A percentile compares a stretch with the other conserved stretches of the same genome.
Evolutionary conservation across 2,113 vertebrate genomes (phyloP).

Genomic region (Nyctibius bracteatus): DNA sequence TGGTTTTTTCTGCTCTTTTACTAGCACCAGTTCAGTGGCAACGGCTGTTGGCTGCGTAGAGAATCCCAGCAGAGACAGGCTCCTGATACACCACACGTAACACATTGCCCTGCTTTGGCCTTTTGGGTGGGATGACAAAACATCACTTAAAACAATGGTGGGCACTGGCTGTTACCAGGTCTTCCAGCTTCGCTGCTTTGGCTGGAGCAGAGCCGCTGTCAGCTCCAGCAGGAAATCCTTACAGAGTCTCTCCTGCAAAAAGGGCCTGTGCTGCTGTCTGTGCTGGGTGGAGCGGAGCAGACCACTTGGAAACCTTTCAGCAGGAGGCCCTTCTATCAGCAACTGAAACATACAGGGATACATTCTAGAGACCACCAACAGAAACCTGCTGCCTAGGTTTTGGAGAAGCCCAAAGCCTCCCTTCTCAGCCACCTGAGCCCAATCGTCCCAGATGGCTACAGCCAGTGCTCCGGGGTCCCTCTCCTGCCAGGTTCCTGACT

Average conservation of each 20-base stretch:
- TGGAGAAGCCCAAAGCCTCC: not conserved
- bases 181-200: not conserved
- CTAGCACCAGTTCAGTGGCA: not conserved
- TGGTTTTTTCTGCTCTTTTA: not conserved
- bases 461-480: not conserved
- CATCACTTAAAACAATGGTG: not conserved
- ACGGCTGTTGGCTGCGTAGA: accelerated
- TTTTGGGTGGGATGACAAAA: not conserved
- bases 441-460: accelerated
- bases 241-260: not conserved
- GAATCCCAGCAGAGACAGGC: not conserved
- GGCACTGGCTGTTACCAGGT: not conserved
- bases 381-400: not conserved
- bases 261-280: not conserved
- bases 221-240: not conserved
- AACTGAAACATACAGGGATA: not conserved
- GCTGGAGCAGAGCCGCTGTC: not conserved
- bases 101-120: not conserved
- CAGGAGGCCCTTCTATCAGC: not conserved
- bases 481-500: not conserved
- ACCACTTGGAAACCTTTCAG: not conserved
- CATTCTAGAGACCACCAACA: not conserved
- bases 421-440: not conserved
- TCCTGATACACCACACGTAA: accelerated
- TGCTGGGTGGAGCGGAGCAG: not conserved